Conservation (phyloP, 2,113 vertebrate species). For the Neofelis nebulosa region DNA sequence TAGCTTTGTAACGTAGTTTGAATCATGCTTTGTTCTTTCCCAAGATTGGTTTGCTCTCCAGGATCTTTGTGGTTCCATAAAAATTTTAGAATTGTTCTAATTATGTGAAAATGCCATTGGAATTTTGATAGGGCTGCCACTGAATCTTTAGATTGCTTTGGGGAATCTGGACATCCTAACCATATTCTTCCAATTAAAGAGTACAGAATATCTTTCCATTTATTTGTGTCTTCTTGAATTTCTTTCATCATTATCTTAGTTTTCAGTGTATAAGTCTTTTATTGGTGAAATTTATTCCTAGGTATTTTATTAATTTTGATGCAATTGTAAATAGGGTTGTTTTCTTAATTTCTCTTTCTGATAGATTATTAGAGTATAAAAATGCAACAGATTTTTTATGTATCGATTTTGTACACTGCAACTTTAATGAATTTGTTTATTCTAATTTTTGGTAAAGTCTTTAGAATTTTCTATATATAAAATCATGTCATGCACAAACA, state of each 20-base stretch:
- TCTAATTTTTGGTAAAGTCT: background rate
- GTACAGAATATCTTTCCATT: background rate
- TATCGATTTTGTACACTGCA: background rate
- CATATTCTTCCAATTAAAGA: background rate
- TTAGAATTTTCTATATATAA: background rate
- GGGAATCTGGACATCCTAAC: background rate
- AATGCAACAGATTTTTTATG: background rate
- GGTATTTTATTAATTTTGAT: background rate
- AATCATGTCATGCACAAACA: background rate
- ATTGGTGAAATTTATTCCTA: background rate
- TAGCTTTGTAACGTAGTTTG: background rate
- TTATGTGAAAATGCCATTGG: background rate
- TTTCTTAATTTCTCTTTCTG: background rate
- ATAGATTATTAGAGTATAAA: background rate
- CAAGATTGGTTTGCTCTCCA: background rate
- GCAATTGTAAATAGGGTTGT: background rate
- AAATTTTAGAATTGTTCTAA: background rate
- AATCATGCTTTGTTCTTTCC: background rate
- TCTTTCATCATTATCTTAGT: background rate
- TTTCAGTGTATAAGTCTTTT: background rate
- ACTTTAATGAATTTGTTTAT: background rate
- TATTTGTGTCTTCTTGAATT: background rate
- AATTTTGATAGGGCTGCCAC: background rate
- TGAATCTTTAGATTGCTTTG: background rate
- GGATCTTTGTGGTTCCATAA: background rate